Base-by-base conservation (phyloP, 2,888 invertebrate genomes). In the Stramonita haemastoma region DNA sequence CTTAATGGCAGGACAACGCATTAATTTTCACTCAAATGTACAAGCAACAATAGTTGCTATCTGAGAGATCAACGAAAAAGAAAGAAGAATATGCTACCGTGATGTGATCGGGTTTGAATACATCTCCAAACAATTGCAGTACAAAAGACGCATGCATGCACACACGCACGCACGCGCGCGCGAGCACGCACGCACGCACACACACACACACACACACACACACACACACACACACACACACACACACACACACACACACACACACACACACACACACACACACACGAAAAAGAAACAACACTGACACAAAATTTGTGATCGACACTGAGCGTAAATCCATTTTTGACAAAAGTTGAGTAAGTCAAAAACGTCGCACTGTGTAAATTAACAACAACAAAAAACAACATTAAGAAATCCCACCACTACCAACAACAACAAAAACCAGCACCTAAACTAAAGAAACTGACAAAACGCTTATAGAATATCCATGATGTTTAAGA, bases 211-310 rank as follows among this genome's bases (percentile, higher is more conserved):
- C 26, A 26, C 70, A 29, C n/a, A 26, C 73, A 73, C n/a, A 22
- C 73, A 73, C 73, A 73, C 11, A 73, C 73, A 73, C 73, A 73
- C 29, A 73, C n/a, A 73, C 73, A n/a, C 73, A 73, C 73, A n/a
- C 73, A 73, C 73, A 22, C 73, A 73, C 73, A 22, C 73, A 73
- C 73, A 73, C 73, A 73, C 70, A n/a, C 70, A n/a, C n/a, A 73
- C 73, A 73, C 73, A 22, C 73, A 29, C 73, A 29, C 73, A 29
- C 73, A 29, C 73, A 73, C 73, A 73, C 73, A 73, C 73, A 73
- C 73, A 73, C n/a, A n/a, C 6, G 60, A 60, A 22, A 15, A 15
- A 22, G 19, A 22, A 60, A 15, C 60, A 60, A 22, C 19, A 1
- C 1, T 60, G 4, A 19, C 57, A 17, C 57, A 60, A 73, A 8